Base-by-base conservation (phyloP, 2,797 vertebrate genomes). In the Chrysocyon brachyurus region DNA sequence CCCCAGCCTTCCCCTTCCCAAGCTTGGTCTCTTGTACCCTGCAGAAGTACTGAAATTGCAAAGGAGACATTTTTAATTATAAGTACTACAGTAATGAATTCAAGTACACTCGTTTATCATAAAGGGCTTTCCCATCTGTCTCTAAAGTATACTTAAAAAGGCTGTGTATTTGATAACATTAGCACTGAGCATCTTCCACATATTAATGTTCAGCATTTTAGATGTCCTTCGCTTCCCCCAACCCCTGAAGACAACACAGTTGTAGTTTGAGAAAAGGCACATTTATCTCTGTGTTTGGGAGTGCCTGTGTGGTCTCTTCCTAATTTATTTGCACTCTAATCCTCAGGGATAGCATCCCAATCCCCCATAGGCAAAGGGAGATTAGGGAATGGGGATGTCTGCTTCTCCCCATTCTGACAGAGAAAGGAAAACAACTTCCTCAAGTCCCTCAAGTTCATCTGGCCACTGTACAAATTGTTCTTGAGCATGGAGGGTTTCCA, bases 401-500 rank as follows among this genome's bases (percentile, higher is more conserved):
- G 97, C 96, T 98, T 98, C 98, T 98, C 98, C 98, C 98, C 97
- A 98, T 97, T 98, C 98, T 98, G 97, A 98, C 96, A 98, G 97
- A 98, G 93, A 98, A 98, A 97, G 96, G 95, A 98, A 98, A 98
- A 98, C 92, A 94, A 98, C 98, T 98, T 98, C 98, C 40, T 98
- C 92, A 98, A 98, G 98, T 97, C 98, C 98, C 54, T 31, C 97
- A 98, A 98, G 98, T 98, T 99, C 98, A 99, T 98, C 98, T 99
- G 99, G 99, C 98, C 98, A 98, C 98, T 97, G 97, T 98, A 99
- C 98, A 99, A 99, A 97, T 98, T 98, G 98, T 99, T 99, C 98
- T 98, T 98, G 96, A 98, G 98, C 97, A 97, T 98, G 98, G 98
- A 99, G 98, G 95, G 97, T 98, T 99, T 99, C 99, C 98, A 98